These are phyloP conservation scores for Napeogenes sylphis DNA, from an alignment of 2,888 invertebrate species.

Conservation along the genomic window DNA sequence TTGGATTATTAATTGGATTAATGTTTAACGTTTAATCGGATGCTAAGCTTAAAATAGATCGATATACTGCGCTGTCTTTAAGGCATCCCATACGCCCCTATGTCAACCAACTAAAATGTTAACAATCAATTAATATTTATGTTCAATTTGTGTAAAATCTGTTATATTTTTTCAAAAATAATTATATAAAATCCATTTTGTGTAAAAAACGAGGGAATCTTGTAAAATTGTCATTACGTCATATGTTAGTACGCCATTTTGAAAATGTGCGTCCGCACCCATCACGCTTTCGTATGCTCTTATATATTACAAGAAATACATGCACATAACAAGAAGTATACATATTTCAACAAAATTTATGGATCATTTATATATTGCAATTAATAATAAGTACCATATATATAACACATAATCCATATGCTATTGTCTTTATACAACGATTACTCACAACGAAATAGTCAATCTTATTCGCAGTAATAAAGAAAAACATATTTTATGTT, in stretches of 20 bases:
- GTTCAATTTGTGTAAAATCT: background rate
- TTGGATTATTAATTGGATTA: conserved; percentile 20
- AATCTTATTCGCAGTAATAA: conserved; percentile 5
- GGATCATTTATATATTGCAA: no score
- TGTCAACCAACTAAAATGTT: background rate
- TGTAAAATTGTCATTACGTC: conserved; percentile 41
- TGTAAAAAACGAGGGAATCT: conserved; percentile 19
- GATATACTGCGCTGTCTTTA: conserved; percentile 10
- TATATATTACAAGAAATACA: no score
- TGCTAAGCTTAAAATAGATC: conserved; percentile 14
- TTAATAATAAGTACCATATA: no score
- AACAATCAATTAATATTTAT: conserved; percentile 6
- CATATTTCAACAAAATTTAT: no score
- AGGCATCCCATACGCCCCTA: conserved; percentile 12
- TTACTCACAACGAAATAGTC: no score
- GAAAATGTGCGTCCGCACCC: conserved; percentile 52
- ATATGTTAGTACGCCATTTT: conserved; percentile 56
- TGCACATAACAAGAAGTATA: no score
- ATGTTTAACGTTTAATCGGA: conserved; percentile 23
- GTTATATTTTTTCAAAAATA: no score
- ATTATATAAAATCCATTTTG: background rate
- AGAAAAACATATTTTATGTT: background rate
- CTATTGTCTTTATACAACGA: no score
- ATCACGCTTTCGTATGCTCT: background rate
- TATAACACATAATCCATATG: no score